Base-by-base conservation (phyloP, 2,797 vertebrate genomes). In the Gymnopithys bicolor region DNA sequence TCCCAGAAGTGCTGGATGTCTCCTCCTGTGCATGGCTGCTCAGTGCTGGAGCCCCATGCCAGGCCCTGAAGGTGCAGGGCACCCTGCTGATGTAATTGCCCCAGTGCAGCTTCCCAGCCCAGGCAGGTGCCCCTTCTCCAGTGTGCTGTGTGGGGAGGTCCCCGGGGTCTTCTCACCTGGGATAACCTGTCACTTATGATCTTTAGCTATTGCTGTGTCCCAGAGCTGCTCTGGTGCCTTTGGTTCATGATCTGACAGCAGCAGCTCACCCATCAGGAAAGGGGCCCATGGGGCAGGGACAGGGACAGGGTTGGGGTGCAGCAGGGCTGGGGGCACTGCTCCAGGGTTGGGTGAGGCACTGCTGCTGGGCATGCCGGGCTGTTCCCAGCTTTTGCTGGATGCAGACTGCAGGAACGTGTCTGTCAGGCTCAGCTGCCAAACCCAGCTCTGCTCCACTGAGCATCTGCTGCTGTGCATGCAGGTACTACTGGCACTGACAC, bases 141-240 rank as follows among this genome's bases (percentile, higher is more conserved):
- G 64, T 21, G 14, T 35, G 37, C 51, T 55, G 52, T 8, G 6
- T 25, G 11, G 4, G 10, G 15, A n/a, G 9, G 2, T 14, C n/a
- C 27, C 33, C 0, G 0, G 30, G 28, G 17, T 66, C 32, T 60
- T 32, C n/a, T 35, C 0, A 0, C 11, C 4, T 5, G 25, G 19
- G 28, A 3, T 63, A 77, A 73, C 18, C 11, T 4, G 0, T 28
- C 9, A 49, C 11, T 27, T 45, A 24, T 24, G 37, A 35, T 41
- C 33, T 52, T 62, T 15, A 32, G 63, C 41, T 24, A 14, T 11
- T 24, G 21, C 55, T 53, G 43, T 32, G 46, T 14, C 24, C 55
- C 32, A 11, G 2, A 28, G 32, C 59, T 33, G 45, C 70, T 39
- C 58, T 2, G 7, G 27, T n/a, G 45, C 24, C 53, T 48, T 37